These are phyloP conservation scores for Caenorhabditis sp. DNA, from an alignment of 2,888 invertebrate genomes.

Conservation along the genomic window DNA sequence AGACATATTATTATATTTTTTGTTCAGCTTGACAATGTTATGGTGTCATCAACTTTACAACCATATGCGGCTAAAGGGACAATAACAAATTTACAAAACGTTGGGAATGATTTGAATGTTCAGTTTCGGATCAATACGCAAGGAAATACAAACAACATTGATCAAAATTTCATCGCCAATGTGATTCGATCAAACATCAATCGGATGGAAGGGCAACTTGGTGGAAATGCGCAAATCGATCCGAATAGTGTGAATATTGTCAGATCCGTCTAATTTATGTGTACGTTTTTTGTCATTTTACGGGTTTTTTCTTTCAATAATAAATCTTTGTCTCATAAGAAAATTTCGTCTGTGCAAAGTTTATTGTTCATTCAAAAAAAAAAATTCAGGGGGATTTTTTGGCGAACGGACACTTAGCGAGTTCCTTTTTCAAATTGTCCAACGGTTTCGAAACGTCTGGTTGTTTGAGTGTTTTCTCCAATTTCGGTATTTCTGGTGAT, in stretches of 20 bases:
- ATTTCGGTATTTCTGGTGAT: too few species aligned
- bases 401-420: too few species aligned
- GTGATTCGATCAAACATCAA: conserved; percentile 30
- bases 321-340: too few species aligned
- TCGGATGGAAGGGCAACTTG: conserved; percentile 27
- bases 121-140: conserved; percentile 33
- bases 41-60: conserved; percentile 32
- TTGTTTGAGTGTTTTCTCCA: not conserved
- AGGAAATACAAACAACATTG: conserved; percentile 16
- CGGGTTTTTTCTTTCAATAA: too few species aligned
- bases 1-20: not conserved
- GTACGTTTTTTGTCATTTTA: too few species aligned
- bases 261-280: not conserved
- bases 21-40: conserved; percentile 35
- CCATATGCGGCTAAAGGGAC: conserved; percentile 31
- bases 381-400: too few species aligned
- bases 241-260: conserved; percentile 30
- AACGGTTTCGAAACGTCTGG: too few species aligned
- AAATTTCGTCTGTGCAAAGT: too few species aligned
- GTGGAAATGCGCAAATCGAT: conserved; percentile 43
- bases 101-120: conserved; percentile 40
- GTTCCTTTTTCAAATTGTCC: too few species aligned
- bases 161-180: conserved; percentile 20
- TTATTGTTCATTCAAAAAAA: too few species aligned
- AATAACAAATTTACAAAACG: conserved; percentile 40